These are phyloP conservation scores for Aspidiotus rigidus DNA, from an alignment of 2,888 invertebrate species.

Conservation along the genomic window DNA sequence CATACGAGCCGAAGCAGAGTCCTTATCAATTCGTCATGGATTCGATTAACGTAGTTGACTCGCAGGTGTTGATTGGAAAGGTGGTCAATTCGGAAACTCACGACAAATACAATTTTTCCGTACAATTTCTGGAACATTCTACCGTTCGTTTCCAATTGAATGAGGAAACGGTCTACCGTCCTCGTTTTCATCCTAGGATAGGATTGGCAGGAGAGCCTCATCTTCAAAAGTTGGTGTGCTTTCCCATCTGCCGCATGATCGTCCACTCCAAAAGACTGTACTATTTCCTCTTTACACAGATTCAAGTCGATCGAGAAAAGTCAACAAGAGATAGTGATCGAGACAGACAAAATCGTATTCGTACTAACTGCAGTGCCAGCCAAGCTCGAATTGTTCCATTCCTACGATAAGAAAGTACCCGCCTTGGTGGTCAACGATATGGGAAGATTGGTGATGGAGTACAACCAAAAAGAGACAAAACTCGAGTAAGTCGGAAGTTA, in stretches of 20 bases:
- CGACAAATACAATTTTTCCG: slow-evolving; percentile 48
- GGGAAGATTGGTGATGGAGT: slow-evolving; percentile 84
- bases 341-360: slow-evolving; percentile 52
- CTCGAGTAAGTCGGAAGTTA: slow-evolving; percentile 42
- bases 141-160: slow-evolving; percentile 53
- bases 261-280: slow-evolving; percentile 42
- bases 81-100: slow-evolving; percentile 59
- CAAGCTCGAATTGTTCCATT: slow-evolving; percentile 59
- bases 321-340: slow-evolving; percentile 50
- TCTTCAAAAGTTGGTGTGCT: too few species aligned
- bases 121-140: slow-evolving; percentile 61
- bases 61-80: slow-evolving; percentile 55
- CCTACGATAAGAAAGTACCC: slow-evolving; percentile 54
- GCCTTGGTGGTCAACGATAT: slow-evolving; percentile 75
- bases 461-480: slow-evolving; percentile 55
- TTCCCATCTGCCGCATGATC: too few species aligned
- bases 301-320: slow-evolving; percentile 52
- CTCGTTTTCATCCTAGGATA: too few species aligned
- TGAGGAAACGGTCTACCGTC: too few species aligned
- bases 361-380: slow-evolving; percentile 68
- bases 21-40: slow-evolving; percentile 62
- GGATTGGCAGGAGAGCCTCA: too few species aligned
- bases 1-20: slow-evolving; percentile 59
- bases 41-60: slow-evolving; percentile 57
- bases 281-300: slow-evolving; percentile 44